Percentiles rank a stretch among this genome's conserved stretches.
These are phyloP conservation scores for Lydus trimaculatus DNA, from an alignment of 2,888 invertebrate species.

Conservation along the genomic window DNA sequence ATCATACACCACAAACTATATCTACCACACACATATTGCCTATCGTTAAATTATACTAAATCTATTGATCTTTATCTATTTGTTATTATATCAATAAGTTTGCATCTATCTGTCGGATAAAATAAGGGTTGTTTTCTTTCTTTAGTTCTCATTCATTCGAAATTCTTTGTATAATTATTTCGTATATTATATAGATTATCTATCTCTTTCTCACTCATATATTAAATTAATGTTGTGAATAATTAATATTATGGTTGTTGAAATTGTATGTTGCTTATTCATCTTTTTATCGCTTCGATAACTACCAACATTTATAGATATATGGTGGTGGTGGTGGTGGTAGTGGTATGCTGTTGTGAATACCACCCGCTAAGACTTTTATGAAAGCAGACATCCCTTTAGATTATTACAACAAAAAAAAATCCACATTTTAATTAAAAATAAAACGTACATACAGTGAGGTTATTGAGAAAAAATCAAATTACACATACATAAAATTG, in stretches of 20 bases:
- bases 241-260: background rate
- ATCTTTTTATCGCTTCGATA: background rate
- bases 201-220: background rate
- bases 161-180: background rate
- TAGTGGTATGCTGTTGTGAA: no score
- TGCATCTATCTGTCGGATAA: no score
- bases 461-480: background rate
- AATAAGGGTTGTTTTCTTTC: background rate
- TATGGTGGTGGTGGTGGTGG: no score
- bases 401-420: background rate
- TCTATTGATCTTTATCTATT: background rate
- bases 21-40: background rate
- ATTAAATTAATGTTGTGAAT: background rate
- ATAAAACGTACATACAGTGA: background rate
- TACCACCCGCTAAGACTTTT: background rate
- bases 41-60: background rate
- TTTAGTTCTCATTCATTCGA: background rate
- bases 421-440: background rate
- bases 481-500: background rate
- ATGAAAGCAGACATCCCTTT: background rate
- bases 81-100: background rate
- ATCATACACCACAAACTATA: slow-evolving; percentile 20
- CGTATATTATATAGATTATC: background rate
- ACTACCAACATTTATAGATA: background rate
- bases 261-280: background rate